Base-by-base conservation (phyloP, 2,888 invertebrate species). In the Colostygia pectinataria region DNA sequence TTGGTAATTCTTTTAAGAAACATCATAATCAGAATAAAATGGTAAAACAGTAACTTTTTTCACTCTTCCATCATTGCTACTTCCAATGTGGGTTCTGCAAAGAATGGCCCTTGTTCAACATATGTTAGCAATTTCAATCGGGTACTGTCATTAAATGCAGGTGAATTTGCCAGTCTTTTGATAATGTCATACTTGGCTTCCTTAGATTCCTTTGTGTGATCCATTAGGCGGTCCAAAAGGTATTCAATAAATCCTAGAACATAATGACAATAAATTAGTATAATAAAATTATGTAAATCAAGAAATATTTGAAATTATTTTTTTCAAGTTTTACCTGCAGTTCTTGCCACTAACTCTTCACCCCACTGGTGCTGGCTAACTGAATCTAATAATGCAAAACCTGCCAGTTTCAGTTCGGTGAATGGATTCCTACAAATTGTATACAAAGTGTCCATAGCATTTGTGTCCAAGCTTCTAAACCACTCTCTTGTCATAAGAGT, bases 331-430 rank as follows among this genome's bases (percentile, higher is more conserved):
- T 76, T 90, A 83, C 96, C 95, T 62, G 96, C 94, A 48, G 93
- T 92, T 57, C 91, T 85, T 57, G 92, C 93, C 24, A 97, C 93
- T 41, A 93, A 90, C 59, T 93, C 92, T 71, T 96, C 94, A 12
- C 97, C 97, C 97, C 97, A 98, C 1, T 86, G 82, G 70, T 95
- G 95, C 49, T 90, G 82, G 12, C 94, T 93, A 9, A 97, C 71
- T 0, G 93, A 91, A 59, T 91, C 91, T 32, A 97, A 77, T 20
- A 96, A 83, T 9, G 90, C 85, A 32, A 96, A 86, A 12, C 94
- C 93, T 9, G 94, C 93, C 47, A 93, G 71, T 69, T 94, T 93
- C 9, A 97, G 91, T 61, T 98, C 97, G 0, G 92, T 85, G 71
- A 98, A 97, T 4, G 98, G 97, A 80, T 95, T 96, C 55, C 93